A percentile compares a stretch with the other conserved stretches of the same genome.
Conservation (phyloP, 1,140 invertebrate genomes). For the Dermatophagoides farinae region DNA sequence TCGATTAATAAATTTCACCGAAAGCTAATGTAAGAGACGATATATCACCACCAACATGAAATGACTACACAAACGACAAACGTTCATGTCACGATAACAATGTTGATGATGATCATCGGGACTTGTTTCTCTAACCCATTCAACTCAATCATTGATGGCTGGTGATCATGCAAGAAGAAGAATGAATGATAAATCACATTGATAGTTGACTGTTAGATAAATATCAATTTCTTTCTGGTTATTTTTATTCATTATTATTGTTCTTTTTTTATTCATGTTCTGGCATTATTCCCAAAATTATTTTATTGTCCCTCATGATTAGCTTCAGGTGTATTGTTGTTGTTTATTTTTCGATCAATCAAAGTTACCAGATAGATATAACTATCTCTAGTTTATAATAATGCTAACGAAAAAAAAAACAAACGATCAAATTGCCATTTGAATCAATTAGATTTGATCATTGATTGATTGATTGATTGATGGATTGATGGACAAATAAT, state of each 20-base stretch:
- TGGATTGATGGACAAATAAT: no score
- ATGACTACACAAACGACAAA: no score
- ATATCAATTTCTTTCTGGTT: no score
- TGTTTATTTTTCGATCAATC: background rate
- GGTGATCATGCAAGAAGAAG: background rate
- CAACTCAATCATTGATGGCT: no score
- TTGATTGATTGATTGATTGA: background rate
- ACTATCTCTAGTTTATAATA: background rate
- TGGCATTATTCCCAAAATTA: background rate
- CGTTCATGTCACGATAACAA: no score
- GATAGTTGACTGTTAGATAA: no score
- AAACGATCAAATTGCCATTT: background rate
- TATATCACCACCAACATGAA: no score
- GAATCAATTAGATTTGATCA: background rate
- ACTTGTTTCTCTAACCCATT: background rate
- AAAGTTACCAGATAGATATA: background rate
- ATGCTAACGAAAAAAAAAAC: background rate
- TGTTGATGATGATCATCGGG: background rate
- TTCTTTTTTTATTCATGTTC: background rate
- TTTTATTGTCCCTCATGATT: background rate
- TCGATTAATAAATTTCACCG: background rate
- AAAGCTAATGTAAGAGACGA: no score
- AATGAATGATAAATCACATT: background rate
- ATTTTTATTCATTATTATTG: no score
- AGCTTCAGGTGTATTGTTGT: background rate